These are phyloP conservation scores for Cyprinodon variegatus DNA, from an alignment of 2,113 vertebrate species.

Conservation along the genomic window DNA sequence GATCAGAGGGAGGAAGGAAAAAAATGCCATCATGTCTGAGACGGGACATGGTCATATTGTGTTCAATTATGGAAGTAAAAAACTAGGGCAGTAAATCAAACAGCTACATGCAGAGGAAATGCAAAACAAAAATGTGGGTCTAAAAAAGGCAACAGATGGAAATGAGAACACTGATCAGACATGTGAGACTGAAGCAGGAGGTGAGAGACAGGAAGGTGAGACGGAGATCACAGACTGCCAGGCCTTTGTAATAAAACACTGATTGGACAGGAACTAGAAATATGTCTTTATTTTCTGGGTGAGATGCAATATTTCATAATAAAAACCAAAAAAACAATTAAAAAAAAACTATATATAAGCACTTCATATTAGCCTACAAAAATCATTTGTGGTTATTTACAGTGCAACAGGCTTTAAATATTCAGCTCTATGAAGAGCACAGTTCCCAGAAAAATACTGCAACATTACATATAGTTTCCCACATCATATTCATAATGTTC, in stretches of 20 bases:
- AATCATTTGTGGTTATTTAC: neutral
- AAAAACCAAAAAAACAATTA: neutral
- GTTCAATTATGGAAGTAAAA: slow-evolving; percentile 47
- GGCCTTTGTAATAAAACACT: neutral
- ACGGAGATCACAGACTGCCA: slow-evolving; percentile 24
- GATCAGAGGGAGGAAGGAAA: slow-evolving; percentile 16
- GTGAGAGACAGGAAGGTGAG: slow-evolving; percentile 35
- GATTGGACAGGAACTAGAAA: neutral
- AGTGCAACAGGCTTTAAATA: neutral
- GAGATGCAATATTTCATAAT: neutral
- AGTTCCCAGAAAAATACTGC: neutral
- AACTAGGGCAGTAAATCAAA: slow-evolving; percentile 20
- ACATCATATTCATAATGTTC: neutral
- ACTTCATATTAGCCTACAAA: neutral
- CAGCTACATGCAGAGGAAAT: slow-evolving; percentile 10
- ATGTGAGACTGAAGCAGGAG: slow-evolving; percentile 13
- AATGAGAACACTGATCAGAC: slow-evolving; percentile 32
- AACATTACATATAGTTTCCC: neutral
- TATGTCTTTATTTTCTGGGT: neutral
- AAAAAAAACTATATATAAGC: too few relatives aligned
- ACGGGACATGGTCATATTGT: slow-evolving; percentile 12
- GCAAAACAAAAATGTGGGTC: slow-evolving; percentile 7
- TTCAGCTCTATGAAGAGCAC: neutral
- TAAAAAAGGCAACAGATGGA: slow-evolving; percentile 22
- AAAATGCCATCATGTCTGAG: slow-evolving; percentile 11